Evolutionary conservation across 1,140 invertebrate species (phyloP).

Genomic region (Aphaenogaster rudis): DNA sequence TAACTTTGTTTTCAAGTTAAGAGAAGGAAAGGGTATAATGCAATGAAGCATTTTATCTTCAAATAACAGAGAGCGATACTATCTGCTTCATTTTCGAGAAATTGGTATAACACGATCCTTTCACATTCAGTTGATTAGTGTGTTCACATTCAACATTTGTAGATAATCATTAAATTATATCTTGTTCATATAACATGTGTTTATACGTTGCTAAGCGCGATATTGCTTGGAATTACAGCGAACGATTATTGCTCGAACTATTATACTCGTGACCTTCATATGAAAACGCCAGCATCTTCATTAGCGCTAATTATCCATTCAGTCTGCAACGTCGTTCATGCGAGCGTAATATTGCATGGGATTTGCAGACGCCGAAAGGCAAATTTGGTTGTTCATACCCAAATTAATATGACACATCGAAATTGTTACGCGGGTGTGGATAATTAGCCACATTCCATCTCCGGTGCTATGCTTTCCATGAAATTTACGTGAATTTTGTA

Average conservation of each 20-base stretch:
- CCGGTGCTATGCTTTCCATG: background rate
- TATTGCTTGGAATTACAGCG: conserved; percentile 4
- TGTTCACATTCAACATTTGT: background rate
- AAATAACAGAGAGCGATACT: background rate
- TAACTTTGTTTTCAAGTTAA: conserved; percentile 16
- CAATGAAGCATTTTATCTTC: background rate
- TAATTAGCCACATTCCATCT: conserved; percentile 35
- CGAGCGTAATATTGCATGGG: background rate
- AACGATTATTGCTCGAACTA: conserved; percentile 35
- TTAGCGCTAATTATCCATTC: conserved; percentile 61
- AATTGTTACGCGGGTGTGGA: conserved; percentile 33
- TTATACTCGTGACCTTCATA: conserved; percentile 35
- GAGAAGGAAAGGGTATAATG: background rate
- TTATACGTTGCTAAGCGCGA: background rate
- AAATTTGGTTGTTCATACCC: conserved; percentile 17
- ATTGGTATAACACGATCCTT: background rate
- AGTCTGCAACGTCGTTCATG: conserved; percentile 12
- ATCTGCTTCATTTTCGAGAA: background rate
- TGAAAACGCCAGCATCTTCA: conserved; percentile 50
- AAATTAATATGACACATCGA: conserved; percentile 47
- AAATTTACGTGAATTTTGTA: background rate
- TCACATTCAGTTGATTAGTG: background rate
- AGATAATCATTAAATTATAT: background rate
- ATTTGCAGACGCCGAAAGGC: conserved; percentile 30
- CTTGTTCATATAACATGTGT: background rate